These are phyloP conservation scores for Mythimna vitellina DNA, from an alignment of 2,888 invertebrate species.

Conservation along the genomic window DNA sequence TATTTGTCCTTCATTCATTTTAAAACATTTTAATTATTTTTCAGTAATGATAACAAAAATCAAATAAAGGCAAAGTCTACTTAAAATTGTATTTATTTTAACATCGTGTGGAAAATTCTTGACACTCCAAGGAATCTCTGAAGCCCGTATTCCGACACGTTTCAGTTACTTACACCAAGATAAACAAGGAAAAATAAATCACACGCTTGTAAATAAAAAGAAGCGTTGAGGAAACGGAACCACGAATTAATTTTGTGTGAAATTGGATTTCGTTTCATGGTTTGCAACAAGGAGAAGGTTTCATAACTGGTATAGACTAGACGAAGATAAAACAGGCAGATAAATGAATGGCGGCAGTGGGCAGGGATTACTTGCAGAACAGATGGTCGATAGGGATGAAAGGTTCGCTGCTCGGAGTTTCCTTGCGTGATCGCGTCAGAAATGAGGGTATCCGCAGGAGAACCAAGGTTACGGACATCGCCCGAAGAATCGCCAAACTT, in stretches of 20 bases:
- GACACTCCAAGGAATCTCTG: conserved; percentile 14
- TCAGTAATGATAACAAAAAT: neutral
- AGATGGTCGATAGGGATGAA: too few relatives aligned
- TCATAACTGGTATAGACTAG: too few relatives aligned
- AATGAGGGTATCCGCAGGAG: too few relatives aligned
- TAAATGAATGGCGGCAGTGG: too few relatives aligned
- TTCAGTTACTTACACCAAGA: conserved; percentile 25
- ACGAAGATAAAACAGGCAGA: too few relatives aligned
- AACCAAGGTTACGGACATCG: too few relatives aligned
- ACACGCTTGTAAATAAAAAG: conserved; percentile 19
- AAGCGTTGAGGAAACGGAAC: neutral
- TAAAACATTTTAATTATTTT: neutral
- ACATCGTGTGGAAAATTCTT: conserved; percentile 4
- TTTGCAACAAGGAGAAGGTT: neutral
- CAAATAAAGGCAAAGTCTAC: neutral
- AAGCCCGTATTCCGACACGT: conserved; percentile 21
- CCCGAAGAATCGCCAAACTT: too few relatives aligned
- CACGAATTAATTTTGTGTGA: conserved; percentile 24
- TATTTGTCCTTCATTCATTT: neutral
- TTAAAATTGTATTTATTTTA: conserved; percentile 4
- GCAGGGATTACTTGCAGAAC: too few relatives aligned
- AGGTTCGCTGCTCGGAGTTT: too few relatives aligned
- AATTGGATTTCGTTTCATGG: conserved; percentile 19
- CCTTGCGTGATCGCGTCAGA: too few relatives aligned
- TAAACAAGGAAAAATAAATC: conserved; percentile 33